Evolutionary conservation across 2,888 invertebrate species (phyloP).

Genomic region (Maniola hyperantus): DNA sequence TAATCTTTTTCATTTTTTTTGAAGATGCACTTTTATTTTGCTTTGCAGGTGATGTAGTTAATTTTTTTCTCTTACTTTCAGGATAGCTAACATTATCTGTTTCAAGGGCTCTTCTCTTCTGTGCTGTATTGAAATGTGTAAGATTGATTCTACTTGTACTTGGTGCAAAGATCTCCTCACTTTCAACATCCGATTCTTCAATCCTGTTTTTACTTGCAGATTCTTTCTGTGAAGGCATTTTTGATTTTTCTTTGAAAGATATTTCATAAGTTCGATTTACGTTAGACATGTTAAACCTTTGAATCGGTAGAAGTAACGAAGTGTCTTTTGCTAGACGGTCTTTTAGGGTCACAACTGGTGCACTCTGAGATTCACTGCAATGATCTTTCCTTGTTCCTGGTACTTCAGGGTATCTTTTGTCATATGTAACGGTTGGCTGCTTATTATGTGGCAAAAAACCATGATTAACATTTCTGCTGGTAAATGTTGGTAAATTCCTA

Average conservation of each 20-base stretch:
- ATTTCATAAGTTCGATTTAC: constrained; percentile 11
- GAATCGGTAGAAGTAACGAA: constrained; percentile 55
- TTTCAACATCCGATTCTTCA: constrained; percentile 27
- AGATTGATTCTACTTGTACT: constrained; percentile 22
- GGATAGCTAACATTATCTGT: constrained; percentile 22
- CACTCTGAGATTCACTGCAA: constrained; percentile 21
- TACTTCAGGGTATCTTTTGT: constrained; percentile 2
- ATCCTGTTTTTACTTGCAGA: constrained; percentile 6
- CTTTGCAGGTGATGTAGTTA: constrained; percentile 14
- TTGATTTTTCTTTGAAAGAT: constrained; percentile 14
- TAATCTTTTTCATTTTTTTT: constrained; percentile 1
- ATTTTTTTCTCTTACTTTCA: constrained; percentile 31
- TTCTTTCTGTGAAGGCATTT: constrained; percentile 11
- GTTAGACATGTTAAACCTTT: constrained; percentile 59
- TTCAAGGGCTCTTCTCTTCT: constrained; percentile 29
- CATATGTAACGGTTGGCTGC: constrained; percentile 32
- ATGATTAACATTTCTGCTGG: constrained; percentile 32
- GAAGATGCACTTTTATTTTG: constrained; percentile 11
- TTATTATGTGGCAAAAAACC: constrained; percentile 18
- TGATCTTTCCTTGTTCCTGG: constrained; percentile 13
- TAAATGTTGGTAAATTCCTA: constrained; percentile 48
- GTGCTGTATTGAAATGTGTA: constrained; percentile 15
- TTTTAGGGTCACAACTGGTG: constrained; percentile 45
- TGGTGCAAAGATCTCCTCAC: constrained; percentile 37
- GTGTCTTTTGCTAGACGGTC: constrained; percentile 57